Evolutionary conservation across 2,797 vertebrate genomes (phyloP).

Genomic region (Ceyx erithaca): DNA sequence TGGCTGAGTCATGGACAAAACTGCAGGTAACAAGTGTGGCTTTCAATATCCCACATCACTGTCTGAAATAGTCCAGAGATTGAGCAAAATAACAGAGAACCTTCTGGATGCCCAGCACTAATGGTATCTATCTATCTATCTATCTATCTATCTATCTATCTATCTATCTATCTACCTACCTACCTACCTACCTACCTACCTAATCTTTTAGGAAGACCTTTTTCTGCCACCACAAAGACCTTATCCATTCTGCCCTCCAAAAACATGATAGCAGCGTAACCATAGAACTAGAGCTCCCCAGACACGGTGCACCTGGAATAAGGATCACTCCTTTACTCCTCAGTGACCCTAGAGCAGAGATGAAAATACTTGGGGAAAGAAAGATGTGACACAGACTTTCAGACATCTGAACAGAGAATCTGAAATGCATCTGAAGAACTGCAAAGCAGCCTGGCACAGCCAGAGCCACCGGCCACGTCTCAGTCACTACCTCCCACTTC

Average conservation of each 20-base stretch:
- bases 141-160: no score
- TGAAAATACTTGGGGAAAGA: neutral
- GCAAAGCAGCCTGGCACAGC: neutral
- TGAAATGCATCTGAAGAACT: neutral
- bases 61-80: neutral
- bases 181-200: no score
- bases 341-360: neutral
- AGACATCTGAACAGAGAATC: neutral
- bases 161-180: no score
- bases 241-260: neutral
- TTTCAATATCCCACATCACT: neutral
- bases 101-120: neutral
- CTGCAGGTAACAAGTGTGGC: rapidly evolving
- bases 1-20: neutral
- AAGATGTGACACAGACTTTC: neutral
- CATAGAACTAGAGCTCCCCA: neutral
- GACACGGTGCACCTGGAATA: rapidly evolving
- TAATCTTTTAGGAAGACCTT: neutral
- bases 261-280: neutral
- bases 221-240: neutral
- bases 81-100: neutral
- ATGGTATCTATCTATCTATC: no score
- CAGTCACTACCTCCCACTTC: neutral
- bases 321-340: neutral
- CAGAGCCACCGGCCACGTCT: neutral